Evolutionary conservation across 2,797 vertebrate species (phyloP), one percentile per base, ranked within the genome.

Genomic region (Allobates femoralis): DNA sequence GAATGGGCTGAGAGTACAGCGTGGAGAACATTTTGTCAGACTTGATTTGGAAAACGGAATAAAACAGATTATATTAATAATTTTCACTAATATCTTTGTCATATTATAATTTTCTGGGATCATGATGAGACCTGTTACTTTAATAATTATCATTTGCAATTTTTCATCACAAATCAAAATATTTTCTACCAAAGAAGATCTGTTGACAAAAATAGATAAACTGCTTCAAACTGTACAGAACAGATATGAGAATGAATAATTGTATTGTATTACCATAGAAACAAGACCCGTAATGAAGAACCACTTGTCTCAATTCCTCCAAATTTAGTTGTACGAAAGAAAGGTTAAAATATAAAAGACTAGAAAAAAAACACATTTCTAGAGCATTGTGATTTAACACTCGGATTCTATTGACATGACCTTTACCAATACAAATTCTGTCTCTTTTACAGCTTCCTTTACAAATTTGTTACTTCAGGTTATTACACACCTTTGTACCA

Each of bases 241-340:
- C 92, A 94, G 93, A 94, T 93, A 94, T 94, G 93, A 92, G 87
- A 62, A 94, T 95, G 94, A 94, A 95, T 94, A 93, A 95, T 95
- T 94, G 94, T 94, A 93, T 93, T 91, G 87, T 91, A 92, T 93
- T 94, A 92, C 92, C 93, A 94, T 94, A 90, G 93, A 89, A 94
- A 94, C 94, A 73, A 80, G 90, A 89, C 91, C 92, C 92, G 90
- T 92, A 91, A 90, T 91, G 91, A 91, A 92, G 91, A 87, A 91
- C 91, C 91, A 91, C 84, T 92, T 93, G 91, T 91, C 91, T 92
- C 89, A 90, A 90, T 90, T 91, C 85, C 89, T 92, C 94, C 94
- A 95, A 94, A 94, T 94, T 93, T 93, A 94, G 93, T 90, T 91
- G 90, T 92, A 91, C 89, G 87, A 92, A 92, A 89, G 90, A 91